Conservation (phyloP, 2,797 vertebrate species). For the Danio kyathit region DNA sequence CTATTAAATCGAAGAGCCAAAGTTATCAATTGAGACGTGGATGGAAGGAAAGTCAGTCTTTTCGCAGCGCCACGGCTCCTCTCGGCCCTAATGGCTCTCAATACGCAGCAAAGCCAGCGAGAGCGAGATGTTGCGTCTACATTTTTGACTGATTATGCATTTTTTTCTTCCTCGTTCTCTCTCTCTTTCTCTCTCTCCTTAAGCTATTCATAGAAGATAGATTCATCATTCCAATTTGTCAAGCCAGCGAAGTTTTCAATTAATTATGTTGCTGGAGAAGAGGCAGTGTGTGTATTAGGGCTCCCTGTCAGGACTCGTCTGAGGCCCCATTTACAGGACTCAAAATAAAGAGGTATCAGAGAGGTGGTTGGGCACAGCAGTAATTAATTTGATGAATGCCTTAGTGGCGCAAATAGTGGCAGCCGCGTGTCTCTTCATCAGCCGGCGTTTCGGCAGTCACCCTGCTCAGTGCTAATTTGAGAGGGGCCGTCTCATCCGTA, state of each 20-base stretch:
- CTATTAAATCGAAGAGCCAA: constrained; percentile 90
- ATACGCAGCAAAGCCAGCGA: constrained; percentile 74
- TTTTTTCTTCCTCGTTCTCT: constrained; percentile 74
- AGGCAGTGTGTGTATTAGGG: constrained; percentile 88
- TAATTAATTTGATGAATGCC: constrained; percentile 99
- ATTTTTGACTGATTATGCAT: constrained; percentile 99
- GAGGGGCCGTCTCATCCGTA: constrained; percentile 86
- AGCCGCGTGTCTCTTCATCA: constrained; percentile 88
- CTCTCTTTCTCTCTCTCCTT: constrained; percentile 69
- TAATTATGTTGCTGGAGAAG: constrained; percentile 90
- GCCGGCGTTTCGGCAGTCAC: constrained; percentile 76
- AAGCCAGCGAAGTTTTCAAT: constrained; percentile 98
- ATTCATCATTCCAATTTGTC: constrained; percentile 99
- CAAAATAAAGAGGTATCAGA: constrained; percentile 98
- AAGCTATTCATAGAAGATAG: constrained; percentile 98
- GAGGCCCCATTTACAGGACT: constrained; percentile 96
- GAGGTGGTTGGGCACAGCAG: constrained; percentile 89
- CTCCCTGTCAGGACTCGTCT: constrained; percentile 92
- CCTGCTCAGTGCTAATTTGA: constrained; percentile 85
- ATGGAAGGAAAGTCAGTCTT: constrained; percentile 70
- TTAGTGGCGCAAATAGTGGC: constrained; percentile 83
- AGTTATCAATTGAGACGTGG: constrained; percentile 88
- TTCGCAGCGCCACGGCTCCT: constrained; percentile 83
- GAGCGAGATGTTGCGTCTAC: constrained; percentile 89
- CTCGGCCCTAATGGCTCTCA: constrained; percentile 89